phyloP scores from a whole-genome alignment of 53 echinoderm and acorn worm species.

The Echinarachnius parma region DNA sequence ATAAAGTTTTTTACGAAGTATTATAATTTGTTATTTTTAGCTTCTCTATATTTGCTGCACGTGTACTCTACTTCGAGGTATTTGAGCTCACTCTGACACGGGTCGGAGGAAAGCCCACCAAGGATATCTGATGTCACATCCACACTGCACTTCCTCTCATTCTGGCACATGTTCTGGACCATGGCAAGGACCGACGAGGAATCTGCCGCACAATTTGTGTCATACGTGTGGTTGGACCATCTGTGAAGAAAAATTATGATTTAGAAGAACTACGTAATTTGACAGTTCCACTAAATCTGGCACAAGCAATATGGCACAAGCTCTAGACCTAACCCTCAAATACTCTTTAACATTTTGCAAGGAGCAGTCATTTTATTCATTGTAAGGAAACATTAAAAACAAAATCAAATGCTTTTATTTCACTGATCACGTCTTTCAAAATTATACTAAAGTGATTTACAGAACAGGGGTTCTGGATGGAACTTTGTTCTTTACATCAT shows the following conservation, averaged over 20 bases:
- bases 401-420: no score
- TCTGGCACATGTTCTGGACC: constrained; percentile 44
- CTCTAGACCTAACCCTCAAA: no score
- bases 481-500: no score
- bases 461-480: no score
- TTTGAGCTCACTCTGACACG: constrained; percentile 63
- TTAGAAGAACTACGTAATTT: background rate
- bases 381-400: no score
- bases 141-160: constrained; percentile 52
- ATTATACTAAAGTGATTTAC: no score
- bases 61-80: constrained; percentile 68
- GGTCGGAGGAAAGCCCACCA: constrained; percentile 41
- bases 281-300: no score
- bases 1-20: no score
- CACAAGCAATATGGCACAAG: no score
- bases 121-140: constrained; percentile 64
- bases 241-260: constrained; percentile 3
- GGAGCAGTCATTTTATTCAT: no score
- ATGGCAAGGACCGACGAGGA: constrained; percentile 20
- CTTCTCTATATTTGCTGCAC: constrained; percentile 60
- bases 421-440: no score
- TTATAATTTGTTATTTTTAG: constrained; percentile 27
- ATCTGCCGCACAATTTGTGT: constrained; percentile 42
- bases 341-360: no score
- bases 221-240: constrained; percentile 61